Evolutionary conservation across 2,888 invertebrate species (phyloP).

Genomic region (Orgyia antiqua): DNA sequence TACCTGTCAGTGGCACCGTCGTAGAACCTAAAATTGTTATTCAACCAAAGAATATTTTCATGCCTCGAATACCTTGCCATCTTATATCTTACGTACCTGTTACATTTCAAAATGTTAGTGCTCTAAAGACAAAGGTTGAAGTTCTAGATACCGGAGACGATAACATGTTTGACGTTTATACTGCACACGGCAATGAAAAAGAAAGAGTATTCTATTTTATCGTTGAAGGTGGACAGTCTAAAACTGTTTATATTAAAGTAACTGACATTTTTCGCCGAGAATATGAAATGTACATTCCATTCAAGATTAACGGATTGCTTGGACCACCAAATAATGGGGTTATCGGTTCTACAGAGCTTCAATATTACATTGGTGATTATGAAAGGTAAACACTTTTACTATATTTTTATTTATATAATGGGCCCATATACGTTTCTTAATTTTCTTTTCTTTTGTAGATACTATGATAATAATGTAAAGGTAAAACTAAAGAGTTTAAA

Average conservation of each 20-base stretch:
- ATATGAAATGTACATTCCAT: constrained; percentile 78
- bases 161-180: constrained; percentile 55
- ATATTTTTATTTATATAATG: no score
- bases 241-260: constrained; percentile 57
- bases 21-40: constrained; percentile 70
- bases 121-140: constrained; percentile 42
- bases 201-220: constrained; percentile 42
- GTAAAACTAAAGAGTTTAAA: constrained; percentile 50
- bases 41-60: constrained; percentile 66
- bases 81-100: constrained; percentile 60
- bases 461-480: constrained; percentile 55
- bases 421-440: background rate
- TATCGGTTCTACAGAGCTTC: constrained; percentile 45
- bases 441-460: no score
- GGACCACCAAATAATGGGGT: constrained; percentile 71
- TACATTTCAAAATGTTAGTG: constrained; percentile 53
- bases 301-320: constrained; percentile 76
- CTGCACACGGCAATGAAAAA: constrained; percentile 55
- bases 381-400: constrained; percentile 43
- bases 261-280: constrained; percentile 59
- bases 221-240: constrained; percentile 54
- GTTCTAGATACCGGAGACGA: constrained; percentile 54
- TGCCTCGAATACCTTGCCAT: constrained; percentile 64
- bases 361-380: constrained; percentile 47
- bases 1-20: constrained; percentile 66